Percentiles rank a stretch among this genome's conserved stretches.
phyloP scores from a whole-genome alignment of 2,888 invertebrate species.

The Neoascia interrupta region DNA sequence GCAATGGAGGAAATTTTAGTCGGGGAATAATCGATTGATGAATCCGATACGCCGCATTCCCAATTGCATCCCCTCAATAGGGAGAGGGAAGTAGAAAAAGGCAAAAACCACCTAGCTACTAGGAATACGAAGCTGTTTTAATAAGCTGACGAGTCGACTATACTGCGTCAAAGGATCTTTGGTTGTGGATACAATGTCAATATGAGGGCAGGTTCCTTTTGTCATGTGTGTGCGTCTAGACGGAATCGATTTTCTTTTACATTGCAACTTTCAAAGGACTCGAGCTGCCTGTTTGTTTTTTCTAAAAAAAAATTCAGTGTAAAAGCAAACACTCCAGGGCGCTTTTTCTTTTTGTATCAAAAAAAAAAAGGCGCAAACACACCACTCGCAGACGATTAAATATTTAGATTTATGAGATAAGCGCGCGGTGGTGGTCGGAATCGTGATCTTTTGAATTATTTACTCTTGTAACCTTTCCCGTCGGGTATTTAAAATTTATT shows the following conservation, averaged over 20 bases:
- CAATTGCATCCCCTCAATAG: neutral
- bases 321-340: neutral
- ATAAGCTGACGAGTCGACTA: conserved; percentile 25
- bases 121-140: conserved; percentile 32
- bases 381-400: too few relatives aligned
- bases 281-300: neutral
- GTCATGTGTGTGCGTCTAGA: conserved; percentile 47
- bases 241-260: conserved; percentile 47
- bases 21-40: conserved; percentile 24
- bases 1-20: conserved; percentile 15
- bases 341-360: too few relatives aligned
- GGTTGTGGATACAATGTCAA: conserved; percentile 36
- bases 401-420: too few relatives aligned
- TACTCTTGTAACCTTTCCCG: too few relatives aligned
- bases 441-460: too few relatives aligned
- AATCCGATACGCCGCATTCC: neutral
- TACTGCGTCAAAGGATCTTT: conserved; percentile 17
- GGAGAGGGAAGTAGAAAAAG: conserved; percentile 1
- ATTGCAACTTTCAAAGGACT: neutral
- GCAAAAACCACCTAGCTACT: too few relatives aligned
- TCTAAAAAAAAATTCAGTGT: conserved; percentile 1
- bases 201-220: conserved; percentile 16
- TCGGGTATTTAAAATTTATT: too few relatives aligned
- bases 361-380: too few relatives aligned
- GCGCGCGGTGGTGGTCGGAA: too few relatives aligned